These are phyloP conservation scores for Andricus grossulariae DNA, from an alignment of 1,140 invertebrate species.

Conservation along the genomic window DNA sequence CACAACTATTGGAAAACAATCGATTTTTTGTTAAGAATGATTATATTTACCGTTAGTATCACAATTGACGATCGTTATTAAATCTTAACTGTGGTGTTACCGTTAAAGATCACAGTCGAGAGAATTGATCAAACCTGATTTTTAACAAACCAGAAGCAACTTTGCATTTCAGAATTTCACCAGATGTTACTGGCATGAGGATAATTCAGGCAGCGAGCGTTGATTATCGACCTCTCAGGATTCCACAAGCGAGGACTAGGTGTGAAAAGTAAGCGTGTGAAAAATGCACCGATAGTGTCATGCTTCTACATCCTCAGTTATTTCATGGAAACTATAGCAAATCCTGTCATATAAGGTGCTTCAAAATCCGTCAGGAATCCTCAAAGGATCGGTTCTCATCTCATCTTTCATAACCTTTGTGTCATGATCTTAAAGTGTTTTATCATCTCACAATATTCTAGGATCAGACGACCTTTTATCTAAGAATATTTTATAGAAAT, in stretches of 20 bases:
- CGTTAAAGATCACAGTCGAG: conserved; percentile 65
- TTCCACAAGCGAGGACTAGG: background rate
- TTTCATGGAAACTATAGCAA: background rate
- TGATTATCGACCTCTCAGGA: conserved; percentile 12
- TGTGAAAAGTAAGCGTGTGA: conserved; percentile 10
- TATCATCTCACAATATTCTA: too few species aligned
- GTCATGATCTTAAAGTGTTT: too few species aligned
- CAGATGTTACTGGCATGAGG: background rate
- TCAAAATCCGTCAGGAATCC: conserved; percentile 1
- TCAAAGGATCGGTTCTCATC: background rate
- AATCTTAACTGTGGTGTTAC: conserved; percentile 55
- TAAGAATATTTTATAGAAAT: background rate
- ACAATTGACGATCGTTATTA: conserved; percentile 59
- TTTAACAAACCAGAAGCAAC: background rate
- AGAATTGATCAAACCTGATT: conserved; percentile 34
- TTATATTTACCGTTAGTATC: conserved; percentile 55
- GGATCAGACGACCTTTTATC: background rate
- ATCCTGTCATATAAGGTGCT: background rate
- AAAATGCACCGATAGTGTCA: background rate
- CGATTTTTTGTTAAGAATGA: conserved; percentile 29
- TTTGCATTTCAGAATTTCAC: background rate
- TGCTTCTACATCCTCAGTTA: background rate
- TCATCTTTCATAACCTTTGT: background rate
- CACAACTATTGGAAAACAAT: conserved; percentile 34
- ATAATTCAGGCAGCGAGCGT: conserved; percentile 7